Evolutionary conservation across 1,140 invertebrate species (phyloP).

Genomic region (Zeugodacus cucurbitae): DNA sequence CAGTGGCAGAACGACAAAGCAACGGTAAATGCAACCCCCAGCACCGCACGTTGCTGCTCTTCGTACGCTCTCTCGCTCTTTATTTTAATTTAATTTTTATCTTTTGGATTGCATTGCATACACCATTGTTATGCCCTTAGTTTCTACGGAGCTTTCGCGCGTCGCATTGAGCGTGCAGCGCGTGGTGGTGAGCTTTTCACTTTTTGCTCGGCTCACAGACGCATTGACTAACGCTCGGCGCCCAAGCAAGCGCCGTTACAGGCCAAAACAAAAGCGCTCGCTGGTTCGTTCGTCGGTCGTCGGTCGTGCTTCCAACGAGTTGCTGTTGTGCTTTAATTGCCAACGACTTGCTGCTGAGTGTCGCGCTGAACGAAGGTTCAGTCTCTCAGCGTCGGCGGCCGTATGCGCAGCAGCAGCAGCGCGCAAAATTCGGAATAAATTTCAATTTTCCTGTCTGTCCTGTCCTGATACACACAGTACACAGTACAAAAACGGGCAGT

Average conservation of each 20-base stretch:
- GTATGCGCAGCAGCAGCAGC: constrained; percentile 13
- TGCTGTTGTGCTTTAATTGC: background rate
- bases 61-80: background rate
- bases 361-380: constrained; percentile 23
- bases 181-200: background rate
- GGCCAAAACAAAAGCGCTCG: background rate
- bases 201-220: background rate
- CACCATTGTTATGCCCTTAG: background rate
- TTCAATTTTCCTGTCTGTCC: background rate
- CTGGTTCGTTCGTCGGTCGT: no score
- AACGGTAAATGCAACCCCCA: background rate
- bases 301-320: no score
- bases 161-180: background rate
- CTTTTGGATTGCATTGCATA: background rate
- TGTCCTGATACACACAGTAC: background rate
- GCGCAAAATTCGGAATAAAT: constrained; percentile 17
- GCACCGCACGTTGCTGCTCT: background rate
- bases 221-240: background rate
- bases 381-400: constrained; percentile 35
- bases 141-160: background rate
- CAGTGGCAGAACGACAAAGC: background rate
- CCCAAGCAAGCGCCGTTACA: background rate
- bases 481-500: background rate
- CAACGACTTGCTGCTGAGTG: background rate
- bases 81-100: background rate